Conservation (phyloP, 2,113 vertebrate species). For the Bostrychus sinensis region DNA sequence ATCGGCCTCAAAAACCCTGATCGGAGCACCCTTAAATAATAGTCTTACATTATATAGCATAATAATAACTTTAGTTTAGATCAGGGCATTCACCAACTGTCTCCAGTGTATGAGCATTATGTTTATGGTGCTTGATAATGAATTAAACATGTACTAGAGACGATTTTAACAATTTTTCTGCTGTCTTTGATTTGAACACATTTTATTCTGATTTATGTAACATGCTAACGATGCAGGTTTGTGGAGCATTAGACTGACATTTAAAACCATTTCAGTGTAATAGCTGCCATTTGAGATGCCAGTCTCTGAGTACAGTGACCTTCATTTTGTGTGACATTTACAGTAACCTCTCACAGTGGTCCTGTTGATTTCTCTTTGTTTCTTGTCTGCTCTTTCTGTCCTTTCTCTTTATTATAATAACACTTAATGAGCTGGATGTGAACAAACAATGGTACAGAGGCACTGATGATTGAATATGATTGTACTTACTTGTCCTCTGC, state of each 20-base stretch:
- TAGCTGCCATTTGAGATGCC: background rate
- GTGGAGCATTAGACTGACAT: background rate
- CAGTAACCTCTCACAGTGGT: background rate
- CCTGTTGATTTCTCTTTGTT: background rate
- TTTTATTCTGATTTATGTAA: background rate
- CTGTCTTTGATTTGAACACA: slow-evolving; percentile 1
- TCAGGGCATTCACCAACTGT: no score
- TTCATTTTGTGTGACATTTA: slow-evolving; percentile 6
- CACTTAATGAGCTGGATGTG: background rate
- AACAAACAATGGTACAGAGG: background rate
- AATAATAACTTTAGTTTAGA: no score
- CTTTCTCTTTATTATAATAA: background rate
- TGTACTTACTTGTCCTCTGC: slow-evolving; percentile 42
- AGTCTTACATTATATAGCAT: no score
- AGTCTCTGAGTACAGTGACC: slow-evolving; percentile 3
- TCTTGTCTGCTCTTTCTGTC: background rate
- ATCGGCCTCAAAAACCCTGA: no score
- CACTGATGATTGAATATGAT: background rate
- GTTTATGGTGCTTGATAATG: no score
- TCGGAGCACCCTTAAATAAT: no score
- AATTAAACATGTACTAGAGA: no score
- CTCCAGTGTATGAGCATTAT: no score
- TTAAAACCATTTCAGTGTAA: background rate
- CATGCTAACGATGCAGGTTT: background rate
- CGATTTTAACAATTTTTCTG: no score